Base-by-base conservation (phyloP, 2,113 vertebrate genomes). In the Sceloporus tristichus region DNA sequence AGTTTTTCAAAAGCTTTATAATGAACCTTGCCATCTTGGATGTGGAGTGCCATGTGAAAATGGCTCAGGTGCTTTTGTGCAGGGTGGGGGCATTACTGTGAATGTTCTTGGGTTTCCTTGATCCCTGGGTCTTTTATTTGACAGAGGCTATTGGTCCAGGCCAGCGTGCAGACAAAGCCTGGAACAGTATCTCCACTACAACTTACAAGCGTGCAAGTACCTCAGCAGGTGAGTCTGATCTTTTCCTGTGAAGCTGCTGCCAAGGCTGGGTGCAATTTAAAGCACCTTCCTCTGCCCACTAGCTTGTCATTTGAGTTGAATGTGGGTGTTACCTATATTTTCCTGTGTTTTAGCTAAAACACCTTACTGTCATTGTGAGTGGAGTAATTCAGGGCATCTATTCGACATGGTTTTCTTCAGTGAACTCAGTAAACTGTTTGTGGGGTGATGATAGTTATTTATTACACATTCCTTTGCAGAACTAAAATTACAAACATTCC, bases 101-200 rank as follows among this genome's bases (percentile, higher is more conserved):
- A 48, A 79, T 71, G 71, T 76, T 40, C 65, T 71, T 65, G 1
- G 0, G 13, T 59, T 62, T 85, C 82, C 56, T 74, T 25, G 6
- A 84, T 23, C 18, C 14, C 59, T 0, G 29, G 25, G 34, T 29
- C 21, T 23, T n/a, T 73, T 87, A 84, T 90, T 66, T 27, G 65
- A 4, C 92, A 96, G 96, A 95, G 95, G 56, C 92, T 97, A 79
- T 92, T 97, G 94, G 96, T 96, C 82, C 95, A 97, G 89, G 92
- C 95, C 2, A 93, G 89, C 1, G 94, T 96, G 79, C 96, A 94
- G 90, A 86, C 95, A 73, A 97, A 96, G 92, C 91, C 95, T 0
- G 94, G 95, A 74, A 94, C 96, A 1, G 94, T 95, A 76, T 95
- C 96, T 23, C 95, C 96, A 11, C 95, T 97, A 62, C 96, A 97